A percentile compares a stretch with the other conserved stretches of the same genome.
These are phyloP conservation scores for Scaptodrosophila lebanonensis DNA, from an alignment of 1,140 invertebrate genomes.

Conservation along the genomic window DNA sequence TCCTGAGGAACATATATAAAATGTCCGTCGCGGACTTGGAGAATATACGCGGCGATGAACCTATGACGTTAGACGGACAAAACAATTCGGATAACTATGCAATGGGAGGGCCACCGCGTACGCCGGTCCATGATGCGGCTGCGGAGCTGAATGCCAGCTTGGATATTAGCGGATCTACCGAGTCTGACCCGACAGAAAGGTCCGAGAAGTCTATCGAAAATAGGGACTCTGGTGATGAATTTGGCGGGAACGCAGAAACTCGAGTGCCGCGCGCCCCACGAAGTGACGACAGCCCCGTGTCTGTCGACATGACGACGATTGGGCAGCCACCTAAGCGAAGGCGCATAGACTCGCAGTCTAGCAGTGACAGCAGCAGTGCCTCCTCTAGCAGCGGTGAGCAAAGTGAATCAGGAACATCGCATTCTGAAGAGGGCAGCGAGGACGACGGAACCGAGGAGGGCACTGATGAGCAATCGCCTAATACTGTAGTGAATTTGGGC, in stretches of 20 bases:
- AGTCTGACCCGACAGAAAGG: constrained; percentile 1
- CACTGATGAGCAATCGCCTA: constrained; percentile 17
- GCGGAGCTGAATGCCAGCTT: constrained; percentile 34
- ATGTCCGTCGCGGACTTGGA: constrained; percentile 14
- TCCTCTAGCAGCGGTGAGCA: constrained; percentile 1
- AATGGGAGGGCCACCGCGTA: constrained; percentile 15
- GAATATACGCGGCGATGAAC: not conserved
- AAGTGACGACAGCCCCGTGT: constrained; percentile 23
- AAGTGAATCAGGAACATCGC: constrained; percentile 9
- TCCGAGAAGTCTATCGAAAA: not conserved
- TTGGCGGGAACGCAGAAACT: not conserved
- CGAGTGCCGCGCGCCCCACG: not conserved
- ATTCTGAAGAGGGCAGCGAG: constrained; percentile 17
- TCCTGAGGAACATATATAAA: not conserved
- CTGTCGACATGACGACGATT: constrained; percentile 10
- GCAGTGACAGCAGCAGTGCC: constrained; percentile 15
- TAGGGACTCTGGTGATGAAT: not conserved
- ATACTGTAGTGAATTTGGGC: constrained; percentile 24
- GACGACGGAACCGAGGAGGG: not conserved
- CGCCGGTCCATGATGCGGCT: constrained; percentile 36
- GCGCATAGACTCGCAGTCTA: not conserved
- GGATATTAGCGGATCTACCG: constrained; percentile 42
- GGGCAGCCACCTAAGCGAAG: not conserved
- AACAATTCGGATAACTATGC: not conserved
- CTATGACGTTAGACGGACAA: too few relatives aligned